These are phyloP conservation scores for Tautogolabrus adspersus DNA, from an alignment of 2,113 vertebrate species.

Conservation along the genomic window DNA sequence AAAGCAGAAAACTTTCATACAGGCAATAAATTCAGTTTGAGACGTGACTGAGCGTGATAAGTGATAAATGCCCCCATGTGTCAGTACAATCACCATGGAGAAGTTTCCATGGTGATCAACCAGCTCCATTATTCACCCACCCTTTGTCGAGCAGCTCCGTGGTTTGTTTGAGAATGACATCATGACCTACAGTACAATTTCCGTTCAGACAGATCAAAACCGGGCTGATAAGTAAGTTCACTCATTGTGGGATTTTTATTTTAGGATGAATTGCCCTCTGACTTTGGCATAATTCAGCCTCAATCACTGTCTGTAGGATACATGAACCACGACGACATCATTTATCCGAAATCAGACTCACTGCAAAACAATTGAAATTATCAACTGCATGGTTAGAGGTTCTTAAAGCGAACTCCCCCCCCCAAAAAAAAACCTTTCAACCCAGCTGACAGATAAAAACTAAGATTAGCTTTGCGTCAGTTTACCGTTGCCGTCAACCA, in stretches of 20 bases:
- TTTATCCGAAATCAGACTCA: background rate
- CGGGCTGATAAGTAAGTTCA: background rate
- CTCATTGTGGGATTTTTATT: background rate
- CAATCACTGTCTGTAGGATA: background rate
- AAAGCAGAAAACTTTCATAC: too few species aligned
- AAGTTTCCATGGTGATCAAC: background rate
- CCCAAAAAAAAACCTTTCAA: background rate
- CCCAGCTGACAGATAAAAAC: background rate
- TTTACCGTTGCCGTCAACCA: background rate
- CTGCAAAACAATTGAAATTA: background rate
- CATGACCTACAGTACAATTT: background rate
- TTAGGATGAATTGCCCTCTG: background rate
- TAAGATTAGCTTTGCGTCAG: background rate
- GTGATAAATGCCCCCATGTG: background rate
- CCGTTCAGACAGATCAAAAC: background rate
- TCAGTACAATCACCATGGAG: background rate
- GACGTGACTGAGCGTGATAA: too few species aligned
- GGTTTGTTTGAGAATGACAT: background rate
- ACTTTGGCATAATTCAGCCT: background rate
- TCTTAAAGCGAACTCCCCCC: background rate
- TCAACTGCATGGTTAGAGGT: background rate
- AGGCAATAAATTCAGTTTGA: too few species aligned
- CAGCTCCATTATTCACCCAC: constrained; percentile 4
- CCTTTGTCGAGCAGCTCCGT: background rate
- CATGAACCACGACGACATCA: background rate